Base-by-base conservation (phyloP, 2,113 vertebrate genomes). In the Caretta caretta region DNA sequence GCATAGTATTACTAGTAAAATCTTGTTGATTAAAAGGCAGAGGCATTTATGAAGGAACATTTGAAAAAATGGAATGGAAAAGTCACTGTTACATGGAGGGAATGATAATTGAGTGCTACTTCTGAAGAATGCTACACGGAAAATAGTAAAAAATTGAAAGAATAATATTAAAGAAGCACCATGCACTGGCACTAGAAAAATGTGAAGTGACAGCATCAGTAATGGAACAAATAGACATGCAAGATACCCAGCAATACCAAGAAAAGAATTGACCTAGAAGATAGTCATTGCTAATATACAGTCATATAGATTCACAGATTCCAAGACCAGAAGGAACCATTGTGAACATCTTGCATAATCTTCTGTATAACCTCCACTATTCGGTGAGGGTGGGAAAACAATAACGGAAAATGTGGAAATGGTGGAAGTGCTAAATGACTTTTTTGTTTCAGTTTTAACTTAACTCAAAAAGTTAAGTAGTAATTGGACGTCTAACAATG, bases 21-120 rank as follows among this genome's bases (percentile, higher is more conserved):
- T 90, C 93, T 93, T 62, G 87, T 50, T 84, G 25, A 4, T n/a
- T 87, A 92, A 10, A 87, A 93, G 86, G 3, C 14, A 90, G 19
- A 8, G 87, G 82, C 91, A 89, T 89, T 95, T 90, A 62, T 87
- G 35, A 89, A 85, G 50, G 72, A 80, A 38, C 35, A 79, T 93
- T 93, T 95, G 53, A 80, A 96, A 96, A 97, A 84, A 81, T 9
- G 1, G 76, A 84, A 54, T 83, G 24, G 8, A 92, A 46, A 94
- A 94, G 10, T 90, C 86, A 13, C 8, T 8, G 86, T 89, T 85
- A 3, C 59, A 78, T 46, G 38, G 53, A 87, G 93, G 95, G 51
- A 92, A 48, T 80, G 13, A 84, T 80, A 27, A 88, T 0, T 0
- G 6, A 3, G 12, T 50, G 6, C 20, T 56, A 1, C 78, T 92